Evolutionary conservation across 2,888 invertebrate genomes (phyloP).

Genomic region (Stenolophus ochropezus): DNA sequence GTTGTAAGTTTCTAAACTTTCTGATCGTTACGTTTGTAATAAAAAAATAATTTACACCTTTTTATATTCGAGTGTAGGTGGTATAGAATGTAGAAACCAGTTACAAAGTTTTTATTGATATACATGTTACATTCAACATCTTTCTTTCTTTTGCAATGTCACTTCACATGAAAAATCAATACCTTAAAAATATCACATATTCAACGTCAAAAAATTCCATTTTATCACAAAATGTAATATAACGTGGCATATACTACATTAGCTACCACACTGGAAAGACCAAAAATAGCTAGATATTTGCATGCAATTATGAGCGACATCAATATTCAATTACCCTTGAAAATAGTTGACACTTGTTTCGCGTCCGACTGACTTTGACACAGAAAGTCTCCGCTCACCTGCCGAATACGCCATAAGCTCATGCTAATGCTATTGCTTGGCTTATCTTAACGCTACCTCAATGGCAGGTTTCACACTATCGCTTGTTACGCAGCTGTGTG

Average conservation of each 20-base stretch:
- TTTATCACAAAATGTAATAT: not conserved
- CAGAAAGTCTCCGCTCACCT: constrained; percentile 10
- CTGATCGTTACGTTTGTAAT: no score
- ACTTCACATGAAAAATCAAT: not conserved
- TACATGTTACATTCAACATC: not conserved
- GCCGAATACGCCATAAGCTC: constrained; percentile 1
- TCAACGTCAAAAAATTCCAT: no score
- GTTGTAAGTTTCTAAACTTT: no score
- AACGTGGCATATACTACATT: not conserved
- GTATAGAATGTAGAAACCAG: no score
- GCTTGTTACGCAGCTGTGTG: not conserved
- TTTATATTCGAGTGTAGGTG: no score
- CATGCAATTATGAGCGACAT: not conserved
- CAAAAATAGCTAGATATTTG: not conserved
- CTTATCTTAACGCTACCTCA: not conserved
- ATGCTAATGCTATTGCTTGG: not conserved
- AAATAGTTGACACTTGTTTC: constrained; percentile 15
- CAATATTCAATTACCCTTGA: constrained; percentile 36
- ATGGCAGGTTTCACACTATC: not conserved
- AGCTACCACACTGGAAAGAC: not conserved
- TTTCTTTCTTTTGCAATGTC: not conserved
- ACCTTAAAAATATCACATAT: not conserved
- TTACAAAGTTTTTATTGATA: no score
- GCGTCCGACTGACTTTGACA: constrained; percentile 26
- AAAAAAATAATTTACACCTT: no score